Percentiles rank a stretch among this genome's conserved stretches.
Conservation (phyloP, 92 coral and sea anemone species). For the Zoanthus sansibaricus region DNA sequence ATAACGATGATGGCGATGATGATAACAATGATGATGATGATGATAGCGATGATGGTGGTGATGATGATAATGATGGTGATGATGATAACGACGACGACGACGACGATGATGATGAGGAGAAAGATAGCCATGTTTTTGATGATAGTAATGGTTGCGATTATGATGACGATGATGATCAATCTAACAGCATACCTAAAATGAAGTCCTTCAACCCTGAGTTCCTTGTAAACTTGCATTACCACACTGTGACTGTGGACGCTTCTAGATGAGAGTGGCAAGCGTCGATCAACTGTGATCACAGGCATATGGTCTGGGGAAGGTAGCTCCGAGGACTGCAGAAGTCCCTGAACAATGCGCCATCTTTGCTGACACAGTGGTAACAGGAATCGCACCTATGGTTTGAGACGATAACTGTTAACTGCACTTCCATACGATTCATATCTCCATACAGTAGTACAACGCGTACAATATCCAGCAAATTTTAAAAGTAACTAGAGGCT, state of each 20-base stretch:
- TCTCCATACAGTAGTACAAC: too few relatives aligned
- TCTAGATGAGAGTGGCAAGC: slow-evolving; percentile 79
- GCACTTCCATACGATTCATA: too few relatives aligned
- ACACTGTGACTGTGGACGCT: slow-evolving; percentile 74
- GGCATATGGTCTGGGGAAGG: slow-evolving; percentile 94
- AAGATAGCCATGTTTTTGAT: background rate
- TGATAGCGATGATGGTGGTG: too few relatives aligned
- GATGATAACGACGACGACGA: background rate
- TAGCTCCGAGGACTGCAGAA: slow-evolving; percentile 86
- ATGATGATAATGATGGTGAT: too few relatives aligned
- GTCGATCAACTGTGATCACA: slow-evolving; percentile 89
- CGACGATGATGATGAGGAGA: background rate
- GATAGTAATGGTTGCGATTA: background rate
- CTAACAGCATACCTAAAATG: slow-evolving; percentile 79
- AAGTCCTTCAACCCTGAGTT: slow-evolving; percentile 81
- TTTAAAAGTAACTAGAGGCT: too few relatives aligned
- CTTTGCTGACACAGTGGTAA: slow-evolving; percentile 95
- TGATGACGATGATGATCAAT: too few relatives aligned
- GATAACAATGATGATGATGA: too few relatives aligned
- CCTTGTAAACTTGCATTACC: slow-evolving; percentile 81
- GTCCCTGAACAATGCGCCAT: slow-evolving; percentile 84
- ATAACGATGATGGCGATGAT: background rate
- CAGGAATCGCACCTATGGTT: slow-evolving; percentile 73
- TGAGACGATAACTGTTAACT: background rate
- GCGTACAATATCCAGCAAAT: too few relatives aligned